phyloP scores from a whole-genome alignment of 2,113 vertebrate species.

The Bubo blakistoni region DNA sequence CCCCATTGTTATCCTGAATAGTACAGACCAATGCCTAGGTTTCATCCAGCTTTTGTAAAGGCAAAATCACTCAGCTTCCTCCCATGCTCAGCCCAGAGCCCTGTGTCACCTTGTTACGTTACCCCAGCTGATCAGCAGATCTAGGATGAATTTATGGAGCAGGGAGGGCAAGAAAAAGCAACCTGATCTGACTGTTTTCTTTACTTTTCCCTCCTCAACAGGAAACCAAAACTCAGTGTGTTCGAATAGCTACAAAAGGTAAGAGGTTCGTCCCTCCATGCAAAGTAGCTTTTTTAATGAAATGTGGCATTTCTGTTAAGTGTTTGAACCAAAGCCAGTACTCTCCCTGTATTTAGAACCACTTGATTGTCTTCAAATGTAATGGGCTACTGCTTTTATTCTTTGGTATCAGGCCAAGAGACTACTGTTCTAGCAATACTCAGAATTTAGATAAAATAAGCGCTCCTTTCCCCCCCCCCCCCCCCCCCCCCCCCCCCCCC shows the following conservation, averaged over 20 bases:
- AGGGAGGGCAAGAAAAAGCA: neutral
- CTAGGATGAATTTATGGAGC: neutral
- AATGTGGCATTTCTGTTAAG: constrained; percentile 20
- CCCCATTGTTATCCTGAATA: neutral
- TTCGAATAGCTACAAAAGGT: constrained; percentile 98
- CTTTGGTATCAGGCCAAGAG: neutral
- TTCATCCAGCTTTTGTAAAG: neutral
- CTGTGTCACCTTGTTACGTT: neutral
- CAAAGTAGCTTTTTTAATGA: constrained; percentile 23
- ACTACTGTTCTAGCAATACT: neutral
- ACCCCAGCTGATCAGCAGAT: neutral
- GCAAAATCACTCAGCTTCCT: neutral
- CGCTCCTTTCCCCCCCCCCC: too few relatives aligned
- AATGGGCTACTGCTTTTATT: constrained; percentile 35
- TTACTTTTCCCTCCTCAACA: constrained; percentile 68
- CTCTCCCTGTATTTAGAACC: neutral
- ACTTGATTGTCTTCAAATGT: constrained; percentile 16
- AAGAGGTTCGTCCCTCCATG: constrained; percentile 60
- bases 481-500: too few relatives aligned
- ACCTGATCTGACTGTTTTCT: constrained; percentile 27
- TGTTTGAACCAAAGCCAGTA: neutral
- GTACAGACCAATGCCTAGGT: neutral
- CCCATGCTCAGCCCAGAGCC: neutral
- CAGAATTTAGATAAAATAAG: constrained; percentile 23
- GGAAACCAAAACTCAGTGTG: constrained; percentile 98